Percentiles rank a stretch among this genome's conserved stretches.
Conservation (phyloP, 1,140 invertebrate species). For the Zaprionus africanus region DNA sequence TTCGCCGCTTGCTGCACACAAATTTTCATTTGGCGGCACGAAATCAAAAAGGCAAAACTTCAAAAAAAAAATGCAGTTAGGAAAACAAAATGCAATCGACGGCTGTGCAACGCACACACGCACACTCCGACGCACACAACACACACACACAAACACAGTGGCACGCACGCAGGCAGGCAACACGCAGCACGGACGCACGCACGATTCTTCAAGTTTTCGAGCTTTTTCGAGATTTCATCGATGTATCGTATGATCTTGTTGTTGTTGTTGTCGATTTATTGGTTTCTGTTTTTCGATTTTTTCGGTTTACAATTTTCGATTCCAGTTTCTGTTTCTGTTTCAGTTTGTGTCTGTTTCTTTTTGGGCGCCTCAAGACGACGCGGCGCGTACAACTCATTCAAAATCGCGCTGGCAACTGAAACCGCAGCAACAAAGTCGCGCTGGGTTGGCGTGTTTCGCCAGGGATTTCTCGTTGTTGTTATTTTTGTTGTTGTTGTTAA, state of each 20-base stretch:
- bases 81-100: slow-evolving; percentile 22
- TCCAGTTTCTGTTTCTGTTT: slow-evolving; percentile 10
- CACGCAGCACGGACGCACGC: slow-evolving; percentile 3
- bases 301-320: slow-evolving; percentile 27
- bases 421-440: slow-evolving; percentile 80
- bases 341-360: background rate
- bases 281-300: slow-evolving; percentile 2
- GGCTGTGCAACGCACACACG: slow-evolving; percentile 2
- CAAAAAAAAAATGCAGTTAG: slow-evolving; percentile 17
- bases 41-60: slow-evolving; percentile 43
- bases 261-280: slow-evolving; percentile 12
- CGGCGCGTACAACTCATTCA: slow-evolving; percentile 78
- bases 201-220: slow-evolving; percentile 24
- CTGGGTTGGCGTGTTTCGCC: slow-evolving; percentile 78
- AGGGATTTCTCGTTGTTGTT: slow-evolving; percentile 56
- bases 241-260: background rate
- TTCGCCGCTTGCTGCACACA: slow-evolving; percentile 72
- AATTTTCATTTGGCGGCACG: slow-evolving; percentile 61
- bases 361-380: slow-evolving; percentile 46
- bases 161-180: slow-evolving; percentile 10
- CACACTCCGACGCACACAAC: slow-evolving; percentile 17
- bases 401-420: slow-evolving; percentile 81
- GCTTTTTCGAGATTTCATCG: background rate
- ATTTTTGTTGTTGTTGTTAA: slow-evolving; percentile 18
- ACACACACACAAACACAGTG: slow-evolving; percentile 23